These are phyloP conservation scores for Labeo rohita DNA, from an alignment of 2,113 vertebrate genomes.

Conservation along the genomic window DNA sequence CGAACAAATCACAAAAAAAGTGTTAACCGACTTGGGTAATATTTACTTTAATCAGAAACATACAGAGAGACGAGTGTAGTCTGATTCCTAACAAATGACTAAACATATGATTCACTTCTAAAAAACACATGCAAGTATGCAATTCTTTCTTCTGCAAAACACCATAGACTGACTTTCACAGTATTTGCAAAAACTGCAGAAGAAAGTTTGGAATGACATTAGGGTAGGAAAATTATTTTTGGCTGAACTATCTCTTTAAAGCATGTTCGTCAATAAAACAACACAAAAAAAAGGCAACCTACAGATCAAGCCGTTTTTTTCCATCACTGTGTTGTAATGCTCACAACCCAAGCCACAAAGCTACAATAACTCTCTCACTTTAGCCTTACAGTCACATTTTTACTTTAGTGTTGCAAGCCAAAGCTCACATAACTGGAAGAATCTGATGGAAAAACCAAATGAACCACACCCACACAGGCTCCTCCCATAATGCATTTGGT, in stretches of 20 bases:
- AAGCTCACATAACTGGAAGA: slow-evolving; percentile 36
- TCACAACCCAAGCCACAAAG: neutral
- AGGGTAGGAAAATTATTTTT: neutral
- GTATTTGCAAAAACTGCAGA: neutral
- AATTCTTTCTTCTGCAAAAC: neutral
- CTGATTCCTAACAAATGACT: neutral
- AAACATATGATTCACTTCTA: neutral
- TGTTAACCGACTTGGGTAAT: neutral
- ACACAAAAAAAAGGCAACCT: neutral
- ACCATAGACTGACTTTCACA: neutral
- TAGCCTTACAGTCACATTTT: slow-evolving; percentile 32
- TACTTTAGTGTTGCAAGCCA: slow-evolving; percentile 17
- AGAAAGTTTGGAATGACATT: neutral
- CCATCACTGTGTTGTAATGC: neutral
- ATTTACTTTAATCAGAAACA: neutral
- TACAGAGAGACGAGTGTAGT: neutral
- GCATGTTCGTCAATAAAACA: neutral
- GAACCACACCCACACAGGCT: slow-evolving; percentile 44
- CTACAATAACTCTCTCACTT: slow-evolving; percentile 8
- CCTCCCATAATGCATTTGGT: slow-evolving; percentile 49
- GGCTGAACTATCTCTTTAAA: neutral
- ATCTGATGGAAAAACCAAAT: slow-evolving; percentile 46
- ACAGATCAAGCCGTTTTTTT: neutral
- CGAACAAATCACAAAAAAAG: neutral
- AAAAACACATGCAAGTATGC: neutral